These are phyloP conservation scores for Andrena bucephala DNA, from an alignment of 2,888 invertebrate genomes.

Conservation along the genomic window DNA sequence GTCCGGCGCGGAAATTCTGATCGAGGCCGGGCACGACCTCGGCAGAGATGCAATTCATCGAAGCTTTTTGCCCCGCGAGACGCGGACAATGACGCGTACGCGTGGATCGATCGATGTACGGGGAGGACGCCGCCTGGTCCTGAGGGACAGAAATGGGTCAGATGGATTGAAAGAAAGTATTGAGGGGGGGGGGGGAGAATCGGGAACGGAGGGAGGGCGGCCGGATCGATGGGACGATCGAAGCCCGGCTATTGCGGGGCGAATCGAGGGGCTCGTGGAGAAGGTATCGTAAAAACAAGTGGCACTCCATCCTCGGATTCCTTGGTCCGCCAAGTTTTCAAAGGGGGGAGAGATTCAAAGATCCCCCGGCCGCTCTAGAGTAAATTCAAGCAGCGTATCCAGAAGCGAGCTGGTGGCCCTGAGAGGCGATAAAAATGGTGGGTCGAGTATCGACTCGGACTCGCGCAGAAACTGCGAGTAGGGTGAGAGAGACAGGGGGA, in stretches of 20 bases:
- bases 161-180: neutral
- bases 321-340: constrained; percentile 28
- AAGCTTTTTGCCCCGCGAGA: neutral
- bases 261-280: constrained; percentile 10
- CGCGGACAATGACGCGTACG: constrained; percentile 30
- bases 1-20: too few relatives aligned
- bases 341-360: constrained; percentile 32
- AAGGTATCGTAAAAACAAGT: constrained; percentile 31
- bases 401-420: constrained; percentile 35
- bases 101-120: constrained; percentile 39
- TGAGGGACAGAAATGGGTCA: neutral
- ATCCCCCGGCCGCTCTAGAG: constrained; percentile 28
- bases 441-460: constrained; percentile 62
- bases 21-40: too few relatives aligned
- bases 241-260: constrained; percentile 5
- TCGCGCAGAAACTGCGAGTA: constrained; percentile 19
- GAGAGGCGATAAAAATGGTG: constrained; percentile 57
- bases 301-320: constrained; percentile 27
- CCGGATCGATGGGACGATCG: constrained; percentile 9
- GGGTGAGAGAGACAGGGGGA: neutral
- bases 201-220: neutral
- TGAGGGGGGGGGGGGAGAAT: neutral
- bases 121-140: constrained; percentile 1
- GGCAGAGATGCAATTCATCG: neutral
- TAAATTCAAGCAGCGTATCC: constrained; percentile 49